phyloP scores from a whole-genome alignment of 2,888 invertebrate species.

The Beris morrisii region DNA sequence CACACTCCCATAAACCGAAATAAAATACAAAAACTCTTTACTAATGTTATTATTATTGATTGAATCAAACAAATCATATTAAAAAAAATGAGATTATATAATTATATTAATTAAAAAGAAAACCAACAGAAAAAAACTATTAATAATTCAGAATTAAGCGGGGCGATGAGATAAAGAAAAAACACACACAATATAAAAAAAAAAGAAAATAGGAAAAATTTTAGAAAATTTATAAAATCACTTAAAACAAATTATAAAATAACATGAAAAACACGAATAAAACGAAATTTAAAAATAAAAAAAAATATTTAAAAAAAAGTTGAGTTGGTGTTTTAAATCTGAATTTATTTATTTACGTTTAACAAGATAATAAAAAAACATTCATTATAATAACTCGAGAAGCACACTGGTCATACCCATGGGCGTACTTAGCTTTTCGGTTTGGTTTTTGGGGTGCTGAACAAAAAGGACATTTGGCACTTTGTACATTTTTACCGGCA shows the following conservation, averaged over 20 bases:
- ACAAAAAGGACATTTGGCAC: no score
- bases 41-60: slow-evolving; percentile 15
- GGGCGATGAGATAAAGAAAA: not conserved
- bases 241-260: slow-evolving; percentile 33
- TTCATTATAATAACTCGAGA: no score
- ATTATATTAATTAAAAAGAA: no score
- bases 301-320: slow-evolving; percentile 22
- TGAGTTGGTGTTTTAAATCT: not conserved
- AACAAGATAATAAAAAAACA: no score
- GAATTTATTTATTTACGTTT: no score
- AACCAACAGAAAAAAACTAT: no score
- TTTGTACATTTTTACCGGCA: no score
- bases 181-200: slow-evolving; percentile 24
- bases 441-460: no score
- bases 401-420: no score
- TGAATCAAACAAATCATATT: slow-evolving; percentile 7
- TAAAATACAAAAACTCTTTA: slow-evolving; percentile 11
- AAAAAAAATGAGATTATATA: no score
- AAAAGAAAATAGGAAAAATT: slow-evolving; percentile 27
- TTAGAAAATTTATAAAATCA: slow-evolving; percentile 33
- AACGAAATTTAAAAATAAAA: slow-evolving; percentile 24
- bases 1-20: not conserved
- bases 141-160: no score
- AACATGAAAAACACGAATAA: slow-evolving; percentile 28
- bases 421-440: no score